Evolutionary conservation across 2,888 invertebrate genomes (phyloP), one percentile per base, ranked within the genome.

Genomic region (Nemurella pictetii): DNA sequence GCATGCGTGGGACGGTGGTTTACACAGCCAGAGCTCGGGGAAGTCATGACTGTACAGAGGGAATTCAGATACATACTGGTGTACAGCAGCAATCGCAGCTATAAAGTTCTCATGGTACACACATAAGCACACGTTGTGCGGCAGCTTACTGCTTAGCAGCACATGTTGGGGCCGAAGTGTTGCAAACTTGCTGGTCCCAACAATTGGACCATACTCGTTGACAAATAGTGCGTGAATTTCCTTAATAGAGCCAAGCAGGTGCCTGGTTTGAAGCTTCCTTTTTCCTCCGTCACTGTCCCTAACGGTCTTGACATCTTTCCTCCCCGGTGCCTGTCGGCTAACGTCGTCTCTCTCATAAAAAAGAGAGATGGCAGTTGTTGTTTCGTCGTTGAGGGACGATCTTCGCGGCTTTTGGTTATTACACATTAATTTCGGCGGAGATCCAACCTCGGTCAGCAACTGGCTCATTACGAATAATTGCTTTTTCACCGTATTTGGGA

Each of bases 1-100:
- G 28, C 81, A 81, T 12, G 9, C 55, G 12, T 55, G 36, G 15
- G 81, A 25, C 27, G 36, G 55, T 25, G 80, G 80, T 15, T 36
- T 81, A 35, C 81, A 81, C n/a, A 81, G n/a, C 81, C 36, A 81
- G 28, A 77, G 77, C 27, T 77, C 77, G 28, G 77, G 77, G 77
- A 77, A 77, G 77, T 77, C 77, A 9, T 26, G 77, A 28, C 77
- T 26, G 27, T 77, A 77, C 1, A 26, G 0, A 12, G 77, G 77
- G 27, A 77, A 77, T n/a, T n/a, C n/a, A n/a, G n/a, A n/a, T n/a
- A n/a, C n/a, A n/a, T n/a, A n/a, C n/a, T n/a, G n/a, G n/a, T n/a
- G n/a, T n/a, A n/a, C n/a, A n/a, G n/a, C n/a, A n/a, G n/a, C n/a
- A n/a, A n/a, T n/a, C n/a, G n/a, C n/a, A n/a, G n/a, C n/a, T n/a